Percentiles rank a stretch among this genome's conserved stretches.
Conservation (phyloP, 2,797 vertebrate genomes). For the Syncerus caffer region DNA sequence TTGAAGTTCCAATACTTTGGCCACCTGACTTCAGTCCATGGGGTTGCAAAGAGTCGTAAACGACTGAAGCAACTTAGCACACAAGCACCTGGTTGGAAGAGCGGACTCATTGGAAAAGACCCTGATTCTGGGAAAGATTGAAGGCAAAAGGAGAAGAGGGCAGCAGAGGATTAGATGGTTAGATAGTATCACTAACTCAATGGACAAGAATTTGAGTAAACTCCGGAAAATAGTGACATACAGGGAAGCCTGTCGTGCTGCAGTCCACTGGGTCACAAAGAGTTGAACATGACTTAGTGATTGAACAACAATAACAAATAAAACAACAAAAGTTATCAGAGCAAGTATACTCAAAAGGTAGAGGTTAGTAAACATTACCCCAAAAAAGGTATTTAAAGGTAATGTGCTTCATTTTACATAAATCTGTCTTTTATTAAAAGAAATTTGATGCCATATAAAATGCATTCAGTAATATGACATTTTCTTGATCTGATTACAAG, state of each 20-base stretch:
- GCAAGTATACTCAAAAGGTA: not conserved
- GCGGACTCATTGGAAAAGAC: not conserved
- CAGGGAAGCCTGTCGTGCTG: not conserved
- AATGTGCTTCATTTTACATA: not conserved
- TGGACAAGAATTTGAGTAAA: not conserved
- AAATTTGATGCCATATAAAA: not conserved
- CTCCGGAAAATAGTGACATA: rapidly evolving
- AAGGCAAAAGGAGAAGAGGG: not conserved
- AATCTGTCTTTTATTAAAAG: not conserved
- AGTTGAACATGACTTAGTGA: not conserved
- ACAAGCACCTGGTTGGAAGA: not conserved
- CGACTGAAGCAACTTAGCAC: not conserved
- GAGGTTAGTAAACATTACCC: not conserved
- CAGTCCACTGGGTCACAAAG: not conserved
- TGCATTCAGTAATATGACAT: not conserved
- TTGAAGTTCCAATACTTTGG: not conserved
- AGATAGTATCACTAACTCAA: not conserved
- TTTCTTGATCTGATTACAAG: not conserved
- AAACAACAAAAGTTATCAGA: not conserved
- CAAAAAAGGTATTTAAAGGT: not conserved
- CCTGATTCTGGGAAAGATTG: not conserved
- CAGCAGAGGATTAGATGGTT: not conserved
- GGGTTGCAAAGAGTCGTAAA: not conserved
- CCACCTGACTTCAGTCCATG: not conserved
- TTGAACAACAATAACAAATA: not conserved